These are phyloP conservation scores for Acipenser ruthenus DNA, from an alignment of 2,797 vertebrate genomes.

Conservation along the genomic window DNA sequence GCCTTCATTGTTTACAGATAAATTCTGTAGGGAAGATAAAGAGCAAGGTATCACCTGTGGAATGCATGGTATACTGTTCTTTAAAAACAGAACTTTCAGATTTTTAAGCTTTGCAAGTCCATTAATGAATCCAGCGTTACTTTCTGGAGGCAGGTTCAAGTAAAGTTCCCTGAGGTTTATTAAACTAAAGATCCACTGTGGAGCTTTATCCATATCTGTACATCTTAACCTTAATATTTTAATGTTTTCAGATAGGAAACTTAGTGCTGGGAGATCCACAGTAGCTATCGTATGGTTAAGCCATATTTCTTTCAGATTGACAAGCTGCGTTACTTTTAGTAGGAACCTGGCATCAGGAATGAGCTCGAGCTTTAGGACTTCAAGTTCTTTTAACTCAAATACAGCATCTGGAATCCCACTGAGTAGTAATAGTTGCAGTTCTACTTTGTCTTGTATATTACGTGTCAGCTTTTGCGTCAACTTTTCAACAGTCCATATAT, in stretches of 20 bases:
- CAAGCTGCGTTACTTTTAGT: conserved; percentile 51
- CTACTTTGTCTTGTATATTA: conserved; percentile 60
- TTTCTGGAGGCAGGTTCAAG: conserved; percentile 23
- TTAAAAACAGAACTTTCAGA: conserved; percentile 56
- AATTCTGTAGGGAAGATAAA: conserved; percentile 58
- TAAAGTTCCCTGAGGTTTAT: conserved; percentile 62
- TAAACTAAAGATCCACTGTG: conserved; percentile 63
- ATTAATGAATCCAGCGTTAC: conserved; percentile 41
- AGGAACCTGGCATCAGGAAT: conserved; percentile 66
- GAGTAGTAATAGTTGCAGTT: conserved; percentile 67
- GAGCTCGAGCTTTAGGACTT: conserved; percentile 65
- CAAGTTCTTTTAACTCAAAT: conserved; percentile 65
- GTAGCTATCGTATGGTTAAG: conserved; percentile 58
- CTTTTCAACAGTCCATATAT: conserved; percentile 67
- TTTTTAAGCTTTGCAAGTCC: conserved; percentile 65
- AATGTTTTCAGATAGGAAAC: conserved; percentile 62
- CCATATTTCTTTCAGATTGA: conserved; percentile 60
- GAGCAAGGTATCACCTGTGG: conserved; percentile 64
- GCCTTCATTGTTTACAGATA: conserved; percentile 67
- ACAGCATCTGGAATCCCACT: conserved; percentile 66
- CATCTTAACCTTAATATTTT: conserved; percentile 62
- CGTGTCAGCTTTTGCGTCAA: conserved; percentile 58
- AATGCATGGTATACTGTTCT: conserved; percentile 61
- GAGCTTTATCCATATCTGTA: conserved; percentile 61
- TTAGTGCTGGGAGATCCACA: conserved; percentile 58